Evolutionary conservation across 2,113 vertebrate genomes (phyloP), one percentile per base, ranked within the genome.

Genomic region (Ictalurus furcatus): DNA sequence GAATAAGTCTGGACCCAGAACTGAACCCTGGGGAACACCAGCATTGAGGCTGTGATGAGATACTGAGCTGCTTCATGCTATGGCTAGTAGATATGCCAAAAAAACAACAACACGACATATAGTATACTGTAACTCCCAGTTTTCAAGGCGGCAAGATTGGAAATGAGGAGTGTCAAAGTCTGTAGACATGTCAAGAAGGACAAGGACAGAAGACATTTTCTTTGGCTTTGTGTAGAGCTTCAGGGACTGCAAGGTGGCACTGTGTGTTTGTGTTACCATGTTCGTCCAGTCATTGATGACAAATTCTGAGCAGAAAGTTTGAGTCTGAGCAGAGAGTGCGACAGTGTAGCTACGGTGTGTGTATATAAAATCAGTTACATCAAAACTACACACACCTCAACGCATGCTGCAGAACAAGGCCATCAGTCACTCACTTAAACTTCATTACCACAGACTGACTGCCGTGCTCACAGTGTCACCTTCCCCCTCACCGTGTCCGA

Each of bases 401-500:
- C 19, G 52, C 54, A 86, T 34, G 7, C 52, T 23, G 61, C 56
- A 61, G 85, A 86, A 63, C 52, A 74, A 58, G 83, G 59, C 88
- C 91, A 92, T 90, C 85, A 89, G 65, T 82, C 48, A 85, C 84
- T 90, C 89, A 90, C 88, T 89, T 92, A 85, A 85, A 87, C 87
- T 91, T 91, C 84, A 91, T 91, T 92, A 91, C 89, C n/a, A 44
- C 73, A 54, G 74, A 87, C 85, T 80, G 89, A 86, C 85, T 87
- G 67, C 69, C 76, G 52, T 78, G 78, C 2, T 58, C 2, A 88
- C 87, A 90, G 59, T 30, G 65, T 79, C 52, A 88, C 40, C 28
- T 54, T 52, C 85, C 69, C 76, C 84, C 84, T 80, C 88, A 85
- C 83, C 83, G 48, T 85, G 73, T 89, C 96, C 95, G 96, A 97